phyloP scores from a whole-genome alignment of 2,797 vertebrate genomes.

The Coregonus sp. region DNA sequence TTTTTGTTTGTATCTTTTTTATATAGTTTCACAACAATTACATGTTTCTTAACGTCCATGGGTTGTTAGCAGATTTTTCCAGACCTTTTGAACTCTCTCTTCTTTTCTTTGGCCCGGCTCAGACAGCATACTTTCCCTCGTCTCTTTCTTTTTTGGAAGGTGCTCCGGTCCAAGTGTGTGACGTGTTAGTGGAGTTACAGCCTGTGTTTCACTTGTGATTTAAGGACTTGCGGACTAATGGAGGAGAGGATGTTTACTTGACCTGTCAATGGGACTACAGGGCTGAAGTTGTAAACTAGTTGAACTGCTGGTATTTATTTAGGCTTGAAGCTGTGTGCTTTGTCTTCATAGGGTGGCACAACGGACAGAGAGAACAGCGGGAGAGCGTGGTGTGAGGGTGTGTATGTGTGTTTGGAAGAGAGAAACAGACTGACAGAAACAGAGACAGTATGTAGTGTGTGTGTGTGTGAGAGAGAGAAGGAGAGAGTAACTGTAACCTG shows the following conservation, averaged over 20 bases:
- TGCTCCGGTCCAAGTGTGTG: constrained; percentile 43
- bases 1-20: constrained; percentile 33
- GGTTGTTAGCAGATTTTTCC: constrained; percentile 68
- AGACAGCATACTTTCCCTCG: constrained; percentile 61
- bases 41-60: constrained; percentile 48
- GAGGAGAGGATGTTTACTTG: constrained; percentile 53
- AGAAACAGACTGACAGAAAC: too few relatives aligned
- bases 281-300: constrained; percentile 61
- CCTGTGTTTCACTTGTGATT: constrained; percentile 57
- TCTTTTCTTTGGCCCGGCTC: constrained; percentile 35
- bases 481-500: constrained; percentile 16
- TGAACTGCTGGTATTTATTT: constrained; percentile 34
- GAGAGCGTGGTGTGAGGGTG: too few relatives aligned
- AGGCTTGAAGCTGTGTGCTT: constrained; percentile 18
- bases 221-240: constrained; percentile 3
- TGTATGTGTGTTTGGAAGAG: too few relatives aligned
- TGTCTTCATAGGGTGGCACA: constrained; percentile 42
- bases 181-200: constrained; percentile 69
- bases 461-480: constrained; percentile 6
- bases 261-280: constrained; percentile 50
- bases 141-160: constrained; percentile 26
- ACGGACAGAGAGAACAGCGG: constrained; percentile 22
- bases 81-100: constrained; percentile 38
- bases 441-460: too few relatives aligned
- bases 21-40: constrained; percentile 53